Base-by-base conservation (phyloP, 2,113 vertebrate species). In the Calidris pygmaea region DNA sequence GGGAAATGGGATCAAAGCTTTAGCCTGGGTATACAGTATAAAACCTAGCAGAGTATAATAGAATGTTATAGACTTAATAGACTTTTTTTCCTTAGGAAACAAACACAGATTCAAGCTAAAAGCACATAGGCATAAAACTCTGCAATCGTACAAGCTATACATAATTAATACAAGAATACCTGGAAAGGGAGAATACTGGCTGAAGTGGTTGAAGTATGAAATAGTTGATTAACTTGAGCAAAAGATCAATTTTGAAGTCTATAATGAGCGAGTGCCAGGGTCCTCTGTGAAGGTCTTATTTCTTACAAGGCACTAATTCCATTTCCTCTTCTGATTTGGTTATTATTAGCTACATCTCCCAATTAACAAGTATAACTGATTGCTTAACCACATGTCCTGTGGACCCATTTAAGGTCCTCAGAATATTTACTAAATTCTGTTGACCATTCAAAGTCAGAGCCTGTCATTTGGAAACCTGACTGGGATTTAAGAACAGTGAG, bases 311-410 rank as follows among this genome's bases (percentile, higher is more conserved):
- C 66, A 82, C 11, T 85, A 94, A 94, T 53, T 85, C 77, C 72
- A 89, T 96, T 94, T 96, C 84, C 81, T 93, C 74, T 89, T 79
- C 80, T 56, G 37, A 63, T 95, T 90, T 74, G 30, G 70, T 91
- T 96, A 91, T 85, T 92, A 87, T 75, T 91, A 76, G 56, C 39
- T 87, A 39, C 60, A 63, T 75, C 35, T 82, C 62, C 70, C 52
- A 85, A 53, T 82, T 78, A 95, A 68, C 41, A 78, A 87, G 35
- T 23, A 47, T 78, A 95, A 97, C 59, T 71, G 55, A 94, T 88
- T 56, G 47, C 73, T 92, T 56, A 87, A 59, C 70, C 39, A 72
- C 48, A 60, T 9, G 14, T 75, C 50, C 56, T 75, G 12, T 26
- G 16, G 47, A 81, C 41, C 34, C 55, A 81, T 71, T 84, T 74